Evolutionary conservation across 2,113 vertebrate species (phyloP).

Genomic region (Ptilorrhoa leucosticta): DNA sequence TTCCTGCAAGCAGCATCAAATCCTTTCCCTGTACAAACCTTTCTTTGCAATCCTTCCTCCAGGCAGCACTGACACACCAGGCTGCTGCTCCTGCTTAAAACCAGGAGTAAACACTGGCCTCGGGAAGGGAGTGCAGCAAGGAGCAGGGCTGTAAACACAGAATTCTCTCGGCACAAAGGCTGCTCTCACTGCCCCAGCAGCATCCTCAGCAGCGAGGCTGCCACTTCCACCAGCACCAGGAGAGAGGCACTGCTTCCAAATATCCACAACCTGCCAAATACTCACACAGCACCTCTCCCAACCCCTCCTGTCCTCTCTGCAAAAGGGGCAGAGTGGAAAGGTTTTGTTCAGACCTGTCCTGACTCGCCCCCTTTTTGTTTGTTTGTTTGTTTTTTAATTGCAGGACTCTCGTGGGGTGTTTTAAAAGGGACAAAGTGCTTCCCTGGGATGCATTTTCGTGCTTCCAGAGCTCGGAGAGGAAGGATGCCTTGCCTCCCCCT

Average conservation of each 20-base stretch:
- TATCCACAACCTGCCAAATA: neutral
- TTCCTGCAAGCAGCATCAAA: neutral
- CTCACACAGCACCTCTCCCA: neutral
- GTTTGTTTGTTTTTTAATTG: too few species aligned
- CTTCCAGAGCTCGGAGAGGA: neutral
- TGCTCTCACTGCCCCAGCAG: neutral
- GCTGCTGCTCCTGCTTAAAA: neutral
- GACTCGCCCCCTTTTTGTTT: too few species aligned
- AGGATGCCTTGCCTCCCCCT: neutral
- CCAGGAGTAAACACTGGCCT: neutral
- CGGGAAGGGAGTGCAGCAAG: neutral
- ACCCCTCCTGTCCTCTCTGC: accelerated
- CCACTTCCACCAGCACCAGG: neutral
- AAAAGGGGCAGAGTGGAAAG: neutral
- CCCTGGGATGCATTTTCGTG: neutral
- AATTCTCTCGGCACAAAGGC: neutral
- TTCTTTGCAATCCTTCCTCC: neutral
- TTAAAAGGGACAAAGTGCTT: accelerated
- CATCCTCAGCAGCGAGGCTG: accelerated
- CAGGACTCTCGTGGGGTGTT: neutral
- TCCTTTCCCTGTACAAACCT: neutral
- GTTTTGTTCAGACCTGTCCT: neutral
- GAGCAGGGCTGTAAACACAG: neutral
- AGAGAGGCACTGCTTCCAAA: accelerated
- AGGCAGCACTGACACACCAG: neutral